Evolutionary conservation across 2,113 vertebrate genomes (phyloP).

Genomic region (Ceyx margarethae): DNA sequence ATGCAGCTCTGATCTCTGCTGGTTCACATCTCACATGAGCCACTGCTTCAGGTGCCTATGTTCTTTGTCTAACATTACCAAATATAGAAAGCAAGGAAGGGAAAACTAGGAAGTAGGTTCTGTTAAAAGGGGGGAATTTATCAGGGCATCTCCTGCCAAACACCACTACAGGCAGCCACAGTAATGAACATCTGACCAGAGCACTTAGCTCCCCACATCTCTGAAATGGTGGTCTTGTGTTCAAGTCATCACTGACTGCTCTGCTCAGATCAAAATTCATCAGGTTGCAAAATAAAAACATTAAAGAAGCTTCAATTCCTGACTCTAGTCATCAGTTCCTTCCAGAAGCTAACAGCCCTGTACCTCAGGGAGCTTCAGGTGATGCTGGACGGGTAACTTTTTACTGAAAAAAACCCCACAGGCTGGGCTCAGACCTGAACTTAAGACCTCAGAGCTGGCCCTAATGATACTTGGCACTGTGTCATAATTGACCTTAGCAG

Average conservation of each 20-base stretch:
- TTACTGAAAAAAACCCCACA: background rate
- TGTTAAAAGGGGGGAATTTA: background rate
- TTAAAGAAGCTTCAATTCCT: background rate
- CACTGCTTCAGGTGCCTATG: background rate
- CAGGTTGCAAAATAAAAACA: background rate
- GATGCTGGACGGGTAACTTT: background rate
- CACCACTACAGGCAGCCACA: background rate
- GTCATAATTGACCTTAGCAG: background rate
- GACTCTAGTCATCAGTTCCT: background rate
- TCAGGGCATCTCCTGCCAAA: background rate
- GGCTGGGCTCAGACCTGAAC: background rate
- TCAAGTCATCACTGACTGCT: background rate
- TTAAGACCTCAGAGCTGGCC: background rate
- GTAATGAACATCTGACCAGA: background rate
- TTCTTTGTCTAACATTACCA: background rate
- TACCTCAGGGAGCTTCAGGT: background rate
- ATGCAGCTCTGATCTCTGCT: slow-evolving; percentile 18
- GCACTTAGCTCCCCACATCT: background rate
- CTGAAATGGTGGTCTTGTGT: background rate
- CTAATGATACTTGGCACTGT: background rate
- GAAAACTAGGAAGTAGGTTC: background rate
- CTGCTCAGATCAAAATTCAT: background rate
- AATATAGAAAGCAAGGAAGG: background rate
- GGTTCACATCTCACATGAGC: background rate
- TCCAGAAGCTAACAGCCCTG: background rate